phyloP scores from a whole-genome alignment of 2,113 vertebrate genomes.

The Micromys minutus region DNA sequence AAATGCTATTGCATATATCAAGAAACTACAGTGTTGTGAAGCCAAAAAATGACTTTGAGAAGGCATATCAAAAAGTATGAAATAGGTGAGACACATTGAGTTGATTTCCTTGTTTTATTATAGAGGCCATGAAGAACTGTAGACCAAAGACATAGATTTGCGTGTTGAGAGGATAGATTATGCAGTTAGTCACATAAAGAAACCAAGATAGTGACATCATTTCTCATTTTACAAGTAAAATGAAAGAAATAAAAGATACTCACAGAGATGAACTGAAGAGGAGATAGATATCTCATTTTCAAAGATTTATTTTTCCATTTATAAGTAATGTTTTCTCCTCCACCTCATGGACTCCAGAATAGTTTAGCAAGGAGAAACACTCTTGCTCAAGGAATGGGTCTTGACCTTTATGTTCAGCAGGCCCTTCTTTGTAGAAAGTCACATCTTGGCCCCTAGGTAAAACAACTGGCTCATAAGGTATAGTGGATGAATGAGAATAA shows the following conservation, averaged over 20 bases:
- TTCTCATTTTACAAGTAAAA: slow-evolving; percentile 53
- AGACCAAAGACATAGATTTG: slow-evolving; percentile 48
- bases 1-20: slow-evolving; percentile 54
- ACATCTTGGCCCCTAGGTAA: slow-evolving; percentile 30
- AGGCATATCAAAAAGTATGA: slow-evolving; percentile 30
- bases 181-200: slow-evolving; percentile 41
- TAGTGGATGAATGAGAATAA: background rate
- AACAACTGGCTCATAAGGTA: background rate
- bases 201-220: slow-evolving; percentile 15
- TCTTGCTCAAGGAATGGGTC: slow-evolving; percentile 31
- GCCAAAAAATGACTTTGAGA: slow-evolving; percentile 54
- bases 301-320: slow-evolving; percentile 55
- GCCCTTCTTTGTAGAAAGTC: background rate
- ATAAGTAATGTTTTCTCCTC: background rate
- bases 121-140: slow-evolving; percentile 37
- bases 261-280: slow-evolving; percentile 27
- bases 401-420: background rate
- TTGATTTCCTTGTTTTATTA: slow-evolving; percentile 61
- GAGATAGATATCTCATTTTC: slow-evolving; percentile 21
- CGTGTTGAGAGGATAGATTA: slow-evolving; percentile 56
- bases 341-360: background rate
- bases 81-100: slow-evolving; percentile 31
- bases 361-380: background rate
- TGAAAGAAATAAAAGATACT: slow-evolving; percentile 47
- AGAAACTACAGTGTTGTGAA: slow-evolving; percentile 43